Evolutionary conservation across 2,888 invertebrate genomes (phyloP).

Genomic region (Ectemnius lituratus): DNA sequence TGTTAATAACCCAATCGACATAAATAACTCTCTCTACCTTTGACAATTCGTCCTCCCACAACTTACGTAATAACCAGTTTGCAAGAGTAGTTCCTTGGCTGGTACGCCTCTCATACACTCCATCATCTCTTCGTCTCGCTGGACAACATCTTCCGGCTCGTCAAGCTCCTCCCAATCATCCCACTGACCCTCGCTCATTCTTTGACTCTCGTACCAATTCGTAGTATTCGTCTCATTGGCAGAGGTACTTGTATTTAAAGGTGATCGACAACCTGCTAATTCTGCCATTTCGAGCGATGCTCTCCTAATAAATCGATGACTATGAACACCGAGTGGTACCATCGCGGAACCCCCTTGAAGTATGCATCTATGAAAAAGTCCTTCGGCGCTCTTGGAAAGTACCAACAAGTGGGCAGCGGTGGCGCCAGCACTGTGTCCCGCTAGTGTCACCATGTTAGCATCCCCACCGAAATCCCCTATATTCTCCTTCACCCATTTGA

Average conservation of each 20-base stretch:
- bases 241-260: constrained; percentile 11
- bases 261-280: constrained; percentile 51
- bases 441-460: constrained; percentile 64
- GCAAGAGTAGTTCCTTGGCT: constrained; percentile 1
- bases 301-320: constrained; percentile 45
- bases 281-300: constrained; percentile 58
- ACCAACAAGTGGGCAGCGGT: constrained; percentile 61
- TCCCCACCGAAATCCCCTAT: constrained; percentile 69
- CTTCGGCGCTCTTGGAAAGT: constrained; percentile 65
- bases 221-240: background rate
- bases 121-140: constrained; percentile 45
- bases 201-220: background rate
- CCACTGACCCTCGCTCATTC: background rate
- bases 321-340: constrained; percentile 51
- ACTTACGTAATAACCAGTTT: constrained; percentile 39
- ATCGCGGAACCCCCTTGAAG: constrained; percentile 64
- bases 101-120: constrained; percentile 56
- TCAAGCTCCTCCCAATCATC: background rate
- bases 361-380: constrained; percentile 69
- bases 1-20: background rate
- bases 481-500: constrained; percentile 70
- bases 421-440: constrained; percentile 68
- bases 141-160: background rate
- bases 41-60: too few relatives aligned
- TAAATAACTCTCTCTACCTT: background rate